Base-by-base conservation (phyloP, 2,888 invertebrate genomes). In the Nasonia oneida region DNA sequence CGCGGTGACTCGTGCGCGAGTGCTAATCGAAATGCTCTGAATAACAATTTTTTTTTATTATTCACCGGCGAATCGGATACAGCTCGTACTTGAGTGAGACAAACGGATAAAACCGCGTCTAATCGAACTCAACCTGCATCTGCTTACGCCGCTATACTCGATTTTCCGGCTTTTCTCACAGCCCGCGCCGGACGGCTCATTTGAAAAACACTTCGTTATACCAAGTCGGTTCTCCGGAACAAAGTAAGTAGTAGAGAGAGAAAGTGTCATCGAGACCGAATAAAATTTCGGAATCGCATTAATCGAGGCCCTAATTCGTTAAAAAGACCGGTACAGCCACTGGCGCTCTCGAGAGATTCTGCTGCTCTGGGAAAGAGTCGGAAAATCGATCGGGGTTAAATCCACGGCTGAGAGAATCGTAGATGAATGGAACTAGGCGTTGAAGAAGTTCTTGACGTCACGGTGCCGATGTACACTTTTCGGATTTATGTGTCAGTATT, bases 231-330 rank as follows among this genome's bases (percentile, higher is more conserved):
- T 10, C 10, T 23, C 29, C 10, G 64, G 2, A n/a, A 64, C 29
- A 12, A 64, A 10, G 8, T 4, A 61, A 23, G 61, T 8, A 39
- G 6, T 4, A 39, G 39, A 6, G 39, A 39, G 10, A 42, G 10
- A 10, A 10, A 12, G 47, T 10, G 10, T 47, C 42, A 42, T 6
- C 10, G 47, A 42, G 42, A 47, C 47, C 8, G 23, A 64, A 23
- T 4, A 64, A 23, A 3, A 64, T 64, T 64, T 64, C 12, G 2
- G 18, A 18, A 57, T 33, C 39, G 57, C 39, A n/a, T 42, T 42
- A 33, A 57, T 77, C 42, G 64, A 77, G 12, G 14, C 61, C 2
- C 23, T 61, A 61, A 77, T 77, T 77, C 57, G 23, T 77, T 39
- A 14, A 77, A 29, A 61, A 61, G 53, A 42, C 1, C 3, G 29